Evolutionary conservation across 2,113 vertebrate species (phyloP).

Genomic region (Dasyornis broadbenti): DNA sequence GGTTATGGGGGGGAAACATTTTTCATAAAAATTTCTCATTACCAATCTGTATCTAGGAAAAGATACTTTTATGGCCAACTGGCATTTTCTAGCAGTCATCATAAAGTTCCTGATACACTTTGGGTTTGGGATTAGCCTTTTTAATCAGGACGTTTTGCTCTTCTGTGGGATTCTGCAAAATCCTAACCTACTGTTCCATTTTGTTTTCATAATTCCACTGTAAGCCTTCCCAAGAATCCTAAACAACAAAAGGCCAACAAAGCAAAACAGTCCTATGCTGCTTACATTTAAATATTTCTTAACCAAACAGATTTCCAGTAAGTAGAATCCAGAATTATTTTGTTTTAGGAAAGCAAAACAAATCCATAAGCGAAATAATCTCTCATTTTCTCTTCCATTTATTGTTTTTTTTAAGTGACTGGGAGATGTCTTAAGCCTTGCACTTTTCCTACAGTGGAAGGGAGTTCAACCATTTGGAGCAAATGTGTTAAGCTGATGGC

Average conservation of each 20-base stretch:
- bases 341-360: conserved; percentile 36
- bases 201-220: neutral
- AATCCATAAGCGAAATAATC: neutral
- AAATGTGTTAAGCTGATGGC: neutral
- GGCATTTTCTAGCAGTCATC: neutral
- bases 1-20: neutral
- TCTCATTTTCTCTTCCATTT: neutral
- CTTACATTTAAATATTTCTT: conserved; percentile 41
- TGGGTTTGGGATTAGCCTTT: neutral
- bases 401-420: neutral
- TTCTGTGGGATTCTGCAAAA: neutral
- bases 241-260: conserved; percentile 17
- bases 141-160: neutral
- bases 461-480: neutral
- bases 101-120: neutral
- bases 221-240: conserved; percentile 20
- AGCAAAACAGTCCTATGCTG: neutral
- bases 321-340: conserved; percentile 23
- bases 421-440: neutral
- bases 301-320: conserved; percentile 20
- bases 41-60: neutral
- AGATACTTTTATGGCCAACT: neutral
- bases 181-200: neutral
- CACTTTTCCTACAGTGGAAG: neutral
- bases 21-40: neutral